Evolutionary conservation across 2,113 vertebrate species (phyloP).

Genomic region (Arenaria interpres): DNA sequence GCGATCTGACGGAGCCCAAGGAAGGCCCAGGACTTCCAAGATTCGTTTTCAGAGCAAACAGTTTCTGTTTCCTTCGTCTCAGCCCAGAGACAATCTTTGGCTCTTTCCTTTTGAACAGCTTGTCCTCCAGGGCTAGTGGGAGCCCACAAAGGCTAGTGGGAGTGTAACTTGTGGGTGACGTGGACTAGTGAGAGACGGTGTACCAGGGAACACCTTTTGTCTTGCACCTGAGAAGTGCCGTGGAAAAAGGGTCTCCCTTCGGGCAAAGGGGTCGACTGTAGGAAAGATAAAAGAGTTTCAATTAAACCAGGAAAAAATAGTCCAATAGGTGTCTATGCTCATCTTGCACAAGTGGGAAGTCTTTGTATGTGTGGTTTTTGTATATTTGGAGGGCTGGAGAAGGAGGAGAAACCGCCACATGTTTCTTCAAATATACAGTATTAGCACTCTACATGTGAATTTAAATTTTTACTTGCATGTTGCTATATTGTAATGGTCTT

Average conservation of each 20-base stretch:
- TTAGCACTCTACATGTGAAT: background rate
- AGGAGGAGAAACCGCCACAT: background rate
- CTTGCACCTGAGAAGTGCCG: background rate
- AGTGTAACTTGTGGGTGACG: background rate
- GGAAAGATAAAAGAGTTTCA: background rate
- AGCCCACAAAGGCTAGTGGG: background rate
- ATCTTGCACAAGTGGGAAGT: background rate
- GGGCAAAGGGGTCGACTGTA: background rate
- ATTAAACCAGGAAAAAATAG: background rate
- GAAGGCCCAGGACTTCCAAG: background rate
- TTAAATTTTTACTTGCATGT: constrained; percentile 30
- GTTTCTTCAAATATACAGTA: background rate
- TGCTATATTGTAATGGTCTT: constrained; percentile 45
- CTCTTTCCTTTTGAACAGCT: background rate
- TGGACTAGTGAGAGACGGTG: background rate
- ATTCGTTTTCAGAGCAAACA: background rate
- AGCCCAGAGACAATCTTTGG: background rate
- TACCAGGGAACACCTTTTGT: background rate
- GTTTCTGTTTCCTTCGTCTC: background rate
- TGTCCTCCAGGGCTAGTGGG: background rate
- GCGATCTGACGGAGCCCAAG: background rate
- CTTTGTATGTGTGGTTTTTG: background rate
- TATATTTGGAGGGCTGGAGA: background rate
- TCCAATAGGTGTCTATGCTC: background rate
- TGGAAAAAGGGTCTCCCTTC: background rate